phyloP scores from a whole-genome alignment of 2,797 vertebrate genomes.

The Halcyon badia region DNA sequence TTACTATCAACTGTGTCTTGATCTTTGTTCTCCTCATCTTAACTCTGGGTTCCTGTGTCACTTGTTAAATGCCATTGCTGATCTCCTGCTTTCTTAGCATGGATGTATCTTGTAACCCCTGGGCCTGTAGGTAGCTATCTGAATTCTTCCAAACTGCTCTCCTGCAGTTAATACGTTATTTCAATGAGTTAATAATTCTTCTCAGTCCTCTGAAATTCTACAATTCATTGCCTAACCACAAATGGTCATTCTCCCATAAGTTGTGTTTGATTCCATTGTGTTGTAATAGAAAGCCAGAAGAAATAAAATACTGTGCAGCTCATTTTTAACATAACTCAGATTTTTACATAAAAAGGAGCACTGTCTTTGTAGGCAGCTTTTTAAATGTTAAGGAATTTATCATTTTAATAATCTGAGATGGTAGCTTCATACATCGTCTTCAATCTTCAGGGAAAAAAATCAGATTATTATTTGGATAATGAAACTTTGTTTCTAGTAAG shows the following conservation, averaged over 20 bases:
- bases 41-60: neutral
- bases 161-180: conserved; percentile 64
- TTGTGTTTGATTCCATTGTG: conserved; percentile 77
- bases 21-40: neutral
- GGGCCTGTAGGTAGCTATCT: neutral
- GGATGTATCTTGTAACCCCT: neutral
- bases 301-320: conserved; percentile 60
- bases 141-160: neutral
- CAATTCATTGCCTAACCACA: conserved; percentile 82
- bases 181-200: conserved; percentile 72
- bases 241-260: conserved; percentile 82
- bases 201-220: conserved; percentile 73
- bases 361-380: conserved; percentile 49
- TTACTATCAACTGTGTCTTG: neutral
- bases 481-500: neutral
- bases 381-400: conserved; percentile 8
- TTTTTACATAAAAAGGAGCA: conserved; percentile 66
- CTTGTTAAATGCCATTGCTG: neutral
- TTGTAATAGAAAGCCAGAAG: conserved; percentile 71
- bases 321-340: conserved; percentile 72
- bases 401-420: conserved; percentile 7
- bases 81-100: neutral
- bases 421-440: neutral
- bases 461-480: neutral
- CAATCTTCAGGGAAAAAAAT: fast-evolving